Percentiles rank a stretch among this genome's conserved stretches.
Evolutionary conservation across 2,797 vertebrate genomes (phyloP).

Genomic region (Gymnoscopelus microlampas): DNA sequence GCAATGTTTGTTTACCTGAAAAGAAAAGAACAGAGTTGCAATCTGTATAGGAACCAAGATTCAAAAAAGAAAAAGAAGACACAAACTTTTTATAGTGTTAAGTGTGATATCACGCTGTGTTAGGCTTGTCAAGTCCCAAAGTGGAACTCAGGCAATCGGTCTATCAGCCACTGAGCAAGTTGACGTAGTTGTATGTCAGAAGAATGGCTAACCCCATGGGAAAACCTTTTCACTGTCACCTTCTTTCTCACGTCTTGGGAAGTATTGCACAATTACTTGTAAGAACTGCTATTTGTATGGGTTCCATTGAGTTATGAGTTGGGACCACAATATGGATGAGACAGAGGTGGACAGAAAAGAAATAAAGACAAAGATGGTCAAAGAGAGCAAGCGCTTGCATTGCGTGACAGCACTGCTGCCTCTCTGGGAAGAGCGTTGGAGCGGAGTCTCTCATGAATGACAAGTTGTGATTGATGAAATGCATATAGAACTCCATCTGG

Average conservation of each 20-base stretch:
- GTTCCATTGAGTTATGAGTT: slow-evolving; percentile 32
- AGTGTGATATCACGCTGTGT: not conserved
- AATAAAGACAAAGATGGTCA: not conserved
- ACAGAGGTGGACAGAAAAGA: not conserved
- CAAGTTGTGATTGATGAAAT: slow-evolving; percentile 11
- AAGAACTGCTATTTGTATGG: slow-evolving; percentile 16
- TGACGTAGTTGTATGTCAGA: slow-evolving; percentile 20
- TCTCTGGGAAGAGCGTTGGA: not conserved
- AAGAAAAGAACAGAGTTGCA: not conserved
- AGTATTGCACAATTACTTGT: not conserved
- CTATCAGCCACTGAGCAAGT: not conserved
- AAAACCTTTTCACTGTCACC: not conserved
- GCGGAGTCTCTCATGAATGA: slow-evolving; percentile 39
- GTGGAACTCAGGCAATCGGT: not conserved
- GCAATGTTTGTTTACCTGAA: not conserved
- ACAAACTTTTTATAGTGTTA: not conserved
- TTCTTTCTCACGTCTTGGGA: no score
- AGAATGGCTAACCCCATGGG: slow-evolving; percentile 15
- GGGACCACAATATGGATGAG: slow-evolving; percentile 9
- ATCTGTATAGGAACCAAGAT: not conserved
- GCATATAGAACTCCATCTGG: not conserved
- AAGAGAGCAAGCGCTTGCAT: not conserved
- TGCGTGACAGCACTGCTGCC: not conserved
- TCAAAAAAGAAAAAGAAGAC: not conserved
- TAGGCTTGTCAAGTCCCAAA: not conserved